Evolutionary conservation across 1,140 invertebrate species (phyloP), one percentile per base, ranked within the genome.

Genomic region (Andricus grossulariae): DNA sequence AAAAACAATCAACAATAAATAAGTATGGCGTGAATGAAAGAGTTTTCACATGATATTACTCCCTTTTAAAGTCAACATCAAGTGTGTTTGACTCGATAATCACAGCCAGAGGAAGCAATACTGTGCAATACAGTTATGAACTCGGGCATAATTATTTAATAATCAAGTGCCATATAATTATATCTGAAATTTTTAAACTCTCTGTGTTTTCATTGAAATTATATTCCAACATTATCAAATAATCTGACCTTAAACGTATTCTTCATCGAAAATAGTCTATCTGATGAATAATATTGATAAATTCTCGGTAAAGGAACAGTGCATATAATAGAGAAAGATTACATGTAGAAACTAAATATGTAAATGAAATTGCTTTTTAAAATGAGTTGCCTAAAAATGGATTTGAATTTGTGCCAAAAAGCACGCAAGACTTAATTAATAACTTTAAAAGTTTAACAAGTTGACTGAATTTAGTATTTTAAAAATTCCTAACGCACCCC

Each of bases 41-140:
- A 89, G 86, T 85, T 90, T 83, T 87, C 86, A 90, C 85, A 87
- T 90, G 89, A 90, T 85, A 90, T 90, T 90, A 90, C 84, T 89
- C 86, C 88, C 89, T 90, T 88, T 90, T 87, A 90, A 86, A 91
- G 85, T 90, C 88, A 91, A 91, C 88, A 91, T 91, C 89, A 88
- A 86, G 87, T 89, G 80, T 83, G 76, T 83, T 83, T 82, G 85
- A 87, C 86, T 74, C 87, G 84, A 81, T 87, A 86, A 90, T 90
- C 90, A 90, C 90, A 91, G 89, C 87, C 88, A 86, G 80, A 84
- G 85, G 86, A 88, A 89, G 87, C 86, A 89, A 86, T 86, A 85
- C 73, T 82, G 80, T 82, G 77, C 50, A 75, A 83, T 74, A 74
- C 49, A 78, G 57, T 73, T 71, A 78, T 73, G 75, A 15, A 66